Evolutionary conservation across 64 coral and sea anemone species (phyloP), one percentile per base, ranked within the genome.

Genomic region (Astreopora myriophthalma): DNA sequence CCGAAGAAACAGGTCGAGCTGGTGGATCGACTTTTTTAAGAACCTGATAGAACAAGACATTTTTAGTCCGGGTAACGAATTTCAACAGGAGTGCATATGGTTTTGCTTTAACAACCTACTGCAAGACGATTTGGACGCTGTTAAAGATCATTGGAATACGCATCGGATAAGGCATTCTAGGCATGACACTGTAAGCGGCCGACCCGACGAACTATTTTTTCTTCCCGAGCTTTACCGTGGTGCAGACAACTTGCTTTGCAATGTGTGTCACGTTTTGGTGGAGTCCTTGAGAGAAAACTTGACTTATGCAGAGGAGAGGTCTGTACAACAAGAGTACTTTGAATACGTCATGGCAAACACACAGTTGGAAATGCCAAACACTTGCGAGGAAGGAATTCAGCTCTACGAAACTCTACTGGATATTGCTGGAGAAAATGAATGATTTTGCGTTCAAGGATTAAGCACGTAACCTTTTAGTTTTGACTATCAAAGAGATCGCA

Each of bases 91-190:
- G 46, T 30, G 68, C 20, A 34, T 87, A 29, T 87, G 85, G 69
- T 71, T 87, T 36, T 87, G 85, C 38, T 87, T 87, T 73, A 37
- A 61, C 34, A 20, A 72, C 19, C 16, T 86, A 12, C 48, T 72
- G 27, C 85, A 87, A 46, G 20, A 87, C 13, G 85, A 87, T 58
- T 20, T 58, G 52, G 52, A 58, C 19, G 19, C 52, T 58, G 85
- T 87, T 40, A 87, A 46, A 67, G 60, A 71, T 24, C 85, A 87
- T 68, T 87, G 85, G 85, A 87, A 87, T 71, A 70, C 85, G 46
- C 85, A 87, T 48, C 37, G 37, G 12, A 87, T 87, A 71, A 22
- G 85, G 46, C 0, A 57, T 24, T 87, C 85, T 12, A 71, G 85
- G 25, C 69, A 72, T 73, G 85, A 70, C 35, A 87, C 85, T 42